Percentiles rank a stretch among this genome's conserved stretches.
phyloP scores from a whole-genome alignment of 2,888 invertebrate species.

The Lapara coniferarum region DNA sequence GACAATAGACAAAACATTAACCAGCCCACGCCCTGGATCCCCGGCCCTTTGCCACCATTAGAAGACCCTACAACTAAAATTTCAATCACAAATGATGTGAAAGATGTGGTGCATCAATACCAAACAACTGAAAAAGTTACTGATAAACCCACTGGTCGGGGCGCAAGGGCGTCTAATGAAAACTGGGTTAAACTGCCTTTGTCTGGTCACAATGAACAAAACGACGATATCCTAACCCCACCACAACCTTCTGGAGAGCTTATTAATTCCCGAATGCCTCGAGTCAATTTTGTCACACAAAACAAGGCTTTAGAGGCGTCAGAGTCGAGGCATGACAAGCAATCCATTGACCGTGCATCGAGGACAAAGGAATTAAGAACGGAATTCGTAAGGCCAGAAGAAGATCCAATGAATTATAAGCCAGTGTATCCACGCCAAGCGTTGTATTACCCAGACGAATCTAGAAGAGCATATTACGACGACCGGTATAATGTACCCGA shows the following conservation, averaged over 20 bases:
- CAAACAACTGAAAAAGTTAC: slow-evolving; percentile 75
- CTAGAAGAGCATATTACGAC: slow-evolving; percentile 69
- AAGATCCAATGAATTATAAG: slow-evolving; percentile 63
- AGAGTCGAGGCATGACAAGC: slow-evolving; percentile 79
- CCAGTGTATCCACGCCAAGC: slow-evolving; percentile 78
- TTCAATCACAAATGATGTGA: slow-evolving; percentile 66
- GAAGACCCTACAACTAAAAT: slow-evolving; percentile 74
- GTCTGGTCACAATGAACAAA: slow-evolving; percentile 66
- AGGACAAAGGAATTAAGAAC: slow-evolving; percentile 74
- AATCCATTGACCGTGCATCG: slow-evolving; percentile 71
- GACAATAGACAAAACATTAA: slow-evolving; percentile 57
- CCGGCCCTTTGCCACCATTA: slow-evolving; percentile 66
- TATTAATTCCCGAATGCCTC: slow-evolving; percentile 83
- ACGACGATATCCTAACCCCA: slow-evolving; percentile 77
- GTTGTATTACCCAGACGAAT: slow-evolving; percentile 77
- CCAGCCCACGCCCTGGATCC: slow-evolving; percentile 69
- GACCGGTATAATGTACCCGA: slow-evolving; percentile 68
- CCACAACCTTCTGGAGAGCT: slow-evolving; percentile 82
- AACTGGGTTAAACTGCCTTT: slow-evolving; percentile 85
- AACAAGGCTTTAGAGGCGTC: slow-evolving; percentile 79
- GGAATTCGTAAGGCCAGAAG: slow-evolving; percentile 75
- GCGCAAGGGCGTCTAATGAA: slow-evolving; percentile 83
- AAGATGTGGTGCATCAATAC: slow-evolving; percentile 58
- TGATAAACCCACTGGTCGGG: slow-evolving; percentile 83
- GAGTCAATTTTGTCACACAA: slow-evolving; percentile 87